Conservation (phyloP, 2,113 vertebrate genomes). For the Aegotheles bennettii region DNA sequence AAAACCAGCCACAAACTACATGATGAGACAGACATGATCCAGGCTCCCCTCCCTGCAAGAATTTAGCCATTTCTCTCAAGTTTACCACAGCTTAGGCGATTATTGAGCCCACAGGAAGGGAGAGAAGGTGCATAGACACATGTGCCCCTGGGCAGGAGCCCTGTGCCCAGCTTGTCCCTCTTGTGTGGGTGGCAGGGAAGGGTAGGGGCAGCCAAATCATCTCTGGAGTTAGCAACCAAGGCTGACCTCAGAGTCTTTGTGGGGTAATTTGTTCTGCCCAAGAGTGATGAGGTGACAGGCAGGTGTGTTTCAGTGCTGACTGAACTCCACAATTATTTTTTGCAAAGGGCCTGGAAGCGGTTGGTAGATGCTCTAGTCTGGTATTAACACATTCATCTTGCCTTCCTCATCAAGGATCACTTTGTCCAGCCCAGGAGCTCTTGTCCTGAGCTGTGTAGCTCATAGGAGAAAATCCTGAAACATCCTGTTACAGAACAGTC, state of each 20-base stretch:
- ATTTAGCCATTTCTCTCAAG: not conserved
- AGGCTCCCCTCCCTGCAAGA: not conserved
- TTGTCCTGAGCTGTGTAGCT: not conserved
- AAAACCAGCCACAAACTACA: not conserved
- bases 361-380: not conserved
- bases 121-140: not conserved
- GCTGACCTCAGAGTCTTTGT: not conserved
- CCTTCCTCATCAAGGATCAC: not conserved
- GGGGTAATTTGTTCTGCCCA: not conserved
- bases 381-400: not conserved
- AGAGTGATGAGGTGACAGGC: not conserved
- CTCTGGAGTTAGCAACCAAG: not conserved
- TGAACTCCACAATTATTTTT: accelerated
- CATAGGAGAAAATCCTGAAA: not conserved
- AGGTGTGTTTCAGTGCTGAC: not conserved
- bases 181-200: not conserved
- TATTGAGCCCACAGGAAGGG: not conserved
- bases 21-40: not conserved
- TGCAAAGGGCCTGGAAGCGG: not conserved
- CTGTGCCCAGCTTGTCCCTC: no score
- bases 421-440: not conserved
- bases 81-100: not conserved
- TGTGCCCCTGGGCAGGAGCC: accelerated
- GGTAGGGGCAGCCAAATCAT: not conserved
- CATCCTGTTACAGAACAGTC: not conserved